Conservation (phyloP, 2,888 invertebrate species). For the Dorcus hopei region DNA sequence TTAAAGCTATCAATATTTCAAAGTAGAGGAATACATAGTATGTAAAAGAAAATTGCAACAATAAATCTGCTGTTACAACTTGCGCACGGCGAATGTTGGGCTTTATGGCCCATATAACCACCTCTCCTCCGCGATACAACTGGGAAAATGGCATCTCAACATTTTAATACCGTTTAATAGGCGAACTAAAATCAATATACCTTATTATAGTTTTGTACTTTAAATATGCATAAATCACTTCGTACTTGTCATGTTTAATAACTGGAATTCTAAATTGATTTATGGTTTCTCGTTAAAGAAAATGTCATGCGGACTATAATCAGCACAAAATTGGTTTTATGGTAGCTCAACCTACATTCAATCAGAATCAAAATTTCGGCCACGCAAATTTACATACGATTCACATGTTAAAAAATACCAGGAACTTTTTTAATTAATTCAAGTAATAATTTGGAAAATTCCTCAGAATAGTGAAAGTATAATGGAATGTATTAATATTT, state of each 20-base stretch:
- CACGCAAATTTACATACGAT: too few relatives aligned
- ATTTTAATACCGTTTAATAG: slow-evolving; percentile 41
- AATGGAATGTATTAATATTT: too few relatives aligned
- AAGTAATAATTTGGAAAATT: too few relatives aligned
- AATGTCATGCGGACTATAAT: background rate
- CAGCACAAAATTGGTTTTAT: background rate
- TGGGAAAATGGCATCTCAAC: slow-evolving; percentile 37
- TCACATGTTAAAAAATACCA: too few relatives aligned
- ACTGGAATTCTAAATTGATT: background rate
- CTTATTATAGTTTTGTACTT: background rate
- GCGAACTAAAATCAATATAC: slow-evolving; percentile 8
- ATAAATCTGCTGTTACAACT: slow-evolving; percentile 46
- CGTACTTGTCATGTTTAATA: background rate
- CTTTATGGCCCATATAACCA: slow-evolving; percentile 43
- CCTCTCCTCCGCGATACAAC: slow-evolving; percentile 29
- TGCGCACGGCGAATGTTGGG: slow-evolving; percentile 39
- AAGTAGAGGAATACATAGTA: slow-evolving; percentile 35
- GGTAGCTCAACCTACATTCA: too few relatives aligned
- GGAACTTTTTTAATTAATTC: too few relatives aligned
- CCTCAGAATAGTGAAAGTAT: too few relatives aligned
- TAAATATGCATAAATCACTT: background rate
- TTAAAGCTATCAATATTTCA: slow-evolving; percentile 39
- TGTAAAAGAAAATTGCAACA: slow-evolving; percentile 46
- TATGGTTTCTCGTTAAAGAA: background rate
- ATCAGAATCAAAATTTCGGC: too few relatives aligned